Evolutionary conservation across 2,113 vertebrate species (phyloP).

Genomic region (Onychorhynchus coronatus): DNA sequence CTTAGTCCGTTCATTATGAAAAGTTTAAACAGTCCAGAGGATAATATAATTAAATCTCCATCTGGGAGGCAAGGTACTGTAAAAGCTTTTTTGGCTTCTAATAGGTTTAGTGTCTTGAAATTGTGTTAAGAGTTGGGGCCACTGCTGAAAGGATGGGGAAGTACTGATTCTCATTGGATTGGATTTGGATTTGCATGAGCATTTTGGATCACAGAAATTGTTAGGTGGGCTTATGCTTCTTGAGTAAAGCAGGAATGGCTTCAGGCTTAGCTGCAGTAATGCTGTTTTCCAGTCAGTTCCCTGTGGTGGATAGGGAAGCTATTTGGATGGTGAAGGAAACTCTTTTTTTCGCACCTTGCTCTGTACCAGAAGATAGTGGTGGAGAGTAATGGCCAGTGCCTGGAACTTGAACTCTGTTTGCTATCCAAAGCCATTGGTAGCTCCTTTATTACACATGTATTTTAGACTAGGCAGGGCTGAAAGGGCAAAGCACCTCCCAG

Average conservation of each 20-base stretch:
- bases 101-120: background rate
- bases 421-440: background rate
- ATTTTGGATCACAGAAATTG: background rate
- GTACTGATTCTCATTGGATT: background rate
- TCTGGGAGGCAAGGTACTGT: conserved; percentile 3
- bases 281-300: background rate
- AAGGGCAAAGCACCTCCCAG: background rate
- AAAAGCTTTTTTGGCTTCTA: conserved; percentile 10
- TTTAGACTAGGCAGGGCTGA: background rate
- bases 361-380: background rate
- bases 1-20: background rate
- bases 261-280: background rate
- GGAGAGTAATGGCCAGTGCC: background rate
- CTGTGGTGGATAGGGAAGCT: background rate
- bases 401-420: background rate
- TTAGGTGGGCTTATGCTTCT: background rate
- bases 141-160: background rate
- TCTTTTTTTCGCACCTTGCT: background rate
- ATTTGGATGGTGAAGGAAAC: background rate
- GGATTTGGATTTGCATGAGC: background rate
- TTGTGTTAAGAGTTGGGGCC: background rate
- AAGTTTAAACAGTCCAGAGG: background rate
- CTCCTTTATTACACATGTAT: background rate
- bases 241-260: background rate
- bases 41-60: background rate